Base-by-base conservation (phyloP, 1,140 invertebrate genomes). In the Drosophila carrolli region DNA sequence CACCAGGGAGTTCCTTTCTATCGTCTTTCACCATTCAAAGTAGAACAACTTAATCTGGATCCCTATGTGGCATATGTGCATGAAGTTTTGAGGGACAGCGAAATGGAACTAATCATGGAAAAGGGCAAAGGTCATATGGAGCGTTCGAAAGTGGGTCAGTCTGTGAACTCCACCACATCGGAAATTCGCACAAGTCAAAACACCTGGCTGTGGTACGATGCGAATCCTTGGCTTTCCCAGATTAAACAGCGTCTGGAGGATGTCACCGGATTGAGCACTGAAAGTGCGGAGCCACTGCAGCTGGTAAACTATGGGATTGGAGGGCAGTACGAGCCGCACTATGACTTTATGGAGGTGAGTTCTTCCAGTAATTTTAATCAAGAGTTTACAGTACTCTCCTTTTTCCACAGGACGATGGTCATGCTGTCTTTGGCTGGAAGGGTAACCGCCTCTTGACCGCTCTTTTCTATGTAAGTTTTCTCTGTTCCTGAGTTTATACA, bases 151-250 rank as follows among this genome's bases (percentile, higher is more conserved):
- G 98, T 99, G 5, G 48, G 98, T 4, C 60, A 66, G 1, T 27
- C 38, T 2, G 43, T 16, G 16, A 89, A 81, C 44, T 74, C 98
- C 1, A 95, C 96, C 78, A 99, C 50, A 1, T 55, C 61, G 0
- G 73, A 76, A 1, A 48, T 99, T 92, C 95, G 99, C 68, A 99
- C 99, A 80, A 99, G 98, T 92, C 99, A 99, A 94, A 98, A 98
- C 76, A 96, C 97, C 1, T 99, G 98, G 98, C 93, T 99, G 13
- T 96, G 96, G 81, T 96, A 96, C 82, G 93, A 95, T 11, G 97
- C 98, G 82, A 95, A 98, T 84, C 92, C 94, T 35, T 96, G 59
- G 93, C 93, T 76, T 93, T 96, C 61, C 16, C 32, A 54, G 10
- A 59, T 76, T 4, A 76, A 27, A 9, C 48, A 40, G 29, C 72